phyloP scores from a whole-genome alignment of 2,888 invertebrate genomes.

The Hirtodrosophila alboralis region DNA sequence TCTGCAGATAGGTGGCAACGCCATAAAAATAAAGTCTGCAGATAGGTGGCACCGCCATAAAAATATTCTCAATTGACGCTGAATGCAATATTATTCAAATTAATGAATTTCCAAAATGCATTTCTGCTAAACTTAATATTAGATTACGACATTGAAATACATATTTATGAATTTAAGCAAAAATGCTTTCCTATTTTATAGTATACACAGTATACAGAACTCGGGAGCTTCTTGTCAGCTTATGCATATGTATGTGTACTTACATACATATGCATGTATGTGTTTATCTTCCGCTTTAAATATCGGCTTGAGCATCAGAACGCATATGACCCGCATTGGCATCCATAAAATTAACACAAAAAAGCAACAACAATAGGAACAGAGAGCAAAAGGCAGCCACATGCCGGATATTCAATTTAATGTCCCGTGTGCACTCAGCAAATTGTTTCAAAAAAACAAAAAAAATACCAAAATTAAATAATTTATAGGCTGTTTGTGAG shows the following conservation, averaged over 20 bases:
- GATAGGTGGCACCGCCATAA: too few relatives aligned
- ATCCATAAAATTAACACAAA: slow-evolving; percentile 55
- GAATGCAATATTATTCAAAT: too few relatives aligned
- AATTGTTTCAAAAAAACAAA: slow-evolving; percentile 4
- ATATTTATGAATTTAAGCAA: too few relatives aligned
- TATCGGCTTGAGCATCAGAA: slow-evolving; percentile 36
- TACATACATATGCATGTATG: slow-evolving; percentile 13
- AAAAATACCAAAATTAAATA: not conserved
- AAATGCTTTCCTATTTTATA: too few relatives aligned
- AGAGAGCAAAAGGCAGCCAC: slow-evolving; percentile 25
- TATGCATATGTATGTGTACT: slow-evolving; percentile 4
- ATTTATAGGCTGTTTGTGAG: slow-evolving; percentile 6
- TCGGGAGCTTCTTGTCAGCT: too few relatives aligned
- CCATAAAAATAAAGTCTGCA: too few relatives aligned
- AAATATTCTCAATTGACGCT: too few relatives aligned
- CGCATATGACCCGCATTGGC: slow-evolving; percentile 74
- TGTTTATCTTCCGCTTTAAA: slow-evolving; percentile 58
- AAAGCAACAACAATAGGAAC: slow-evolving; percentile 34
- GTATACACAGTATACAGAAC: too few relatives aligned
- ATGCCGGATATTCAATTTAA: slow-evolving; percentile 76
- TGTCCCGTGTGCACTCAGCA: slow-evolving; percentile 34
- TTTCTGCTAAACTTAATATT: too few relatives aligned
- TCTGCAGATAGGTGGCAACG: too few relatives aligned
- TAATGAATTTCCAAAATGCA: too few relatives aligned
- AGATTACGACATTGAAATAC: too few relatives aligned